phyloP scores from a whole-genome alignment of 2,113 vertebrate species.

The Baryphthengus martii region DNA sequence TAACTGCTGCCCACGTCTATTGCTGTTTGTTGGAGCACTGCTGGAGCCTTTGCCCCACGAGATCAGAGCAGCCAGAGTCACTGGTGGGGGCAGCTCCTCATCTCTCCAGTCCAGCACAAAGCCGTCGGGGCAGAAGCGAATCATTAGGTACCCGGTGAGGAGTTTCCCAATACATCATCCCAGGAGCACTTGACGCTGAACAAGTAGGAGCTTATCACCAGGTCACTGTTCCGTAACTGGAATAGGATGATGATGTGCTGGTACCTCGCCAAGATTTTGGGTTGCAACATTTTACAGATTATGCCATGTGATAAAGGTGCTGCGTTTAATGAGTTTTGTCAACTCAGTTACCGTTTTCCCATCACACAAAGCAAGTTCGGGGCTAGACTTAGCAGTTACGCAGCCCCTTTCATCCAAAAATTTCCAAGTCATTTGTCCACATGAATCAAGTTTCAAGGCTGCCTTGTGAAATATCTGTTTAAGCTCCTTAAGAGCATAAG shows the following conservation, averaged over 20 bases:
- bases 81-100: background rate
- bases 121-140: background rate
- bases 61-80: background rate
- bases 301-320: background rate
- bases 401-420: background rate
- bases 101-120: background rate
- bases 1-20: background rate
- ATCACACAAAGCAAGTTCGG: background rate
- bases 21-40: background rate
- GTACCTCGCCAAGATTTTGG: background rate
- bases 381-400: background rate
- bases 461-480: background rate
- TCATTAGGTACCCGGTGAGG: background rate
- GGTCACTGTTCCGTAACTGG: background rate
- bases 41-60: background rate
- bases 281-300: constrained; percentile 16
- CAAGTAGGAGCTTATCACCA: constrained; percentile 17
- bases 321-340: constrained; percentile 12
- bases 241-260: background rate
- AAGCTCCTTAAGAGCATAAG: background rate
- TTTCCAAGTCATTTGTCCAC: background rate
- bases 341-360: background rate
- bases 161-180: constrained; percentile 1
- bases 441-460: background rate
- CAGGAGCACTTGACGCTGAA: background rate